phyloP scores from a whole-genome alignment of 2,888 invertebrate species.

The Tridacna crocea region DNA sequence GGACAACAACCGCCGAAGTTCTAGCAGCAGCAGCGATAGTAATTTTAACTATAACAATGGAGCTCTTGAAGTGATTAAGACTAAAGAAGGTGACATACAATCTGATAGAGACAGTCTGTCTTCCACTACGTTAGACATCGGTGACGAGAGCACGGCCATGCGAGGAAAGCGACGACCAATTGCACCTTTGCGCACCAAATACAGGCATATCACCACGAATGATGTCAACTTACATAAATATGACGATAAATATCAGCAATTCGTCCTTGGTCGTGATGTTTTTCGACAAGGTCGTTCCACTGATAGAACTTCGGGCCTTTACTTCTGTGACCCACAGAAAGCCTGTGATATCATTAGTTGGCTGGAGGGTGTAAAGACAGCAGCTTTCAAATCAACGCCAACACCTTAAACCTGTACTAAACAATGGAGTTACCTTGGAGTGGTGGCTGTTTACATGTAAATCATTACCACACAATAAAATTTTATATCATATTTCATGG shows the following conservation, averaged over 20 bases:
- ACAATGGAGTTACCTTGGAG: no score
- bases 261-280: background rate
- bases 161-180: constrained; percentile 33
- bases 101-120: constrained; percentile 18
- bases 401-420: no score
- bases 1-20: constrained; percentile 25
- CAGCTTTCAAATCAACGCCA: no score
- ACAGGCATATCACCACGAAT: constrained; percentile 53
- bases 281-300: background rate
- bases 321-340: constrained; percentile 44
- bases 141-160: background rate
- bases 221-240: constrained; percentile 43
- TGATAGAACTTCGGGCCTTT: background rate
- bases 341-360: constrained; percentile 47
- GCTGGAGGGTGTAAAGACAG: constrained; percentile 37
- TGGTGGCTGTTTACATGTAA: no score
- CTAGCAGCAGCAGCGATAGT: background rate
- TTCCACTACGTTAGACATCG: background rate
- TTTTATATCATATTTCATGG: no score
- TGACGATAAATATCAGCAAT: constrained; percentile 11
- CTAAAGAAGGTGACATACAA: background rate
- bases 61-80: background rate
- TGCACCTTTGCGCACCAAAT: constrained; percentile 45
- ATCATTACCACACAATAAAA: no score
- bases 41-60: background rate